A percentile compares a stretch with the other conserved stretches of the same genome.
phyloP scores from a whole-genome alignment of 1,140 invertebrate genomes.

The Drosophila carrolli region DNA sequence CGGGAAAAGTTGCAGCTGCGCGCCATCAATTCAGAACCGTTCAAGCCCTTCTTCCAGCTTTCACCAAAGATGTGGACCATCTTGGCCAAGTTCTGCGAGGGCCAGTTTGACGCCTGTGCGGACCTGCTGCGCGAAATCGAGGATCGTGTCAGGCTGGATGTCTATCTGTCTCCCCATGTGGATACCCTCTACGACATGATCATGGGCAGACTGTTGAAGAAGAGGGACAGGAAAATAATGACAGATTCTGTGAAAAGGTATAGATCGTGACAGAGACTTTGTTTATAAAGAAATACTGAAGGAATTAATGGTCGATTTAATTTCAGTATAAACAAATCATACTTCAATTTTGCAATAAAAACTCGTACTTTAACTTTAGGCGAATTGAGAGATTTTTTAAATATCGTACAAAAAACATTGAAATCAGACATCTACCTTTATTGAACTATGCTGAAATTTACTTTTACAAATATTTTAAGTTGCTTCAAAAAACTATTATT shows the following conservation, averaged over 20 bases:
- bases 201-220: slow-evolving; percentile 17
- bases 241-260: background rate
- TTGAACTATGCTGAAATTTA: too few relatives aligned
- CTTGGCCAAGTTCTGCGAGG: slow-evolving; percentile 32
- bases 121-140: slow-evolving; percentile 40
- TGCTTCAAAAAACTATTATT: too few relatives aligned
- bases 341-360: too few relatives aligned
- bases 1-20: slow-evolving; percentile 12
- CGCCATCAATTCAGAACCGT: slow-evolving; percentile 34
- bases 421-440: too few relatives aligned
- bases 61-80: slow-evolving; percentile 43
- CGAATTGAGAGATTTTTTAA: too few relatives aligned
- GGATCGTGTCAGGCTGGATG: slow-evolving; percentile 45
- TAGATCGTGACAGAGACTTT: background rate
- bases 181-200: slow-evolving; percentile 50
- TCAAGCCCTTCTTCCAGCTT: slow-evolving; percentile 43
- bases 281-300: background rate
- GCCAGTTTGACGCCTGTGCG: slow-evolving; percentile 16
- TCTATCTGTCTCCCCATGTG: slow-evolving; percentile 64
- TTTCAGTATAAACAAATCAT: too few relatives aligned
- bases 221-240: background rate
- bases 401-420: too few relatives aligned
- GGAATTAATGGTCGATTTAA: background rate
- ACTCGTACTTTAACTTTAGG: too few relatives aligned
- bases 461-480: too few relatives aligned